phyloP scores from a whole-genome alignment of 1,140 invertebrate species.

The Drosophila baimaii region DNA sequence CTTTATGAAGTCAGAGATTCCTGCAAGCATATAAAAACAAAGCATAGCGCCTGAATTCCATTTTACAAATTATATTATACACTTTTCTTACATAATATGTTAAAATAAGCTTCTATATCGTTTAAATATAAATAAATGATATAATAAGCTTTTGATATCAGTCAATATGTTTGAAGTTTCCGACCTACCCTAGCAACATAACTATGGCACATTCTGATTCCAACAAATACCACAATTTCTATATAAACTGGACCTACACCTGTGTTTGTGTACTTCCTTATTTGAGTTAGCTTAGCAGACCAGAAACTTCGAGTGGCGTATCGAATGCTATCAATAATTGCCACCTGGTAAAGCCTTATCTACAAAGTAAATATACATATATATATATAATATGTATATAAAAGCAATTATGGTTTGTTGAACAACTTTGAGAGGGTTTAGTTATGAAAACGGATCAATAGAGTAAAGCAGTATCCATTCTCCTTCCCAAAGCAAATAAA shows the following conservation, averaged over 20 bases:
- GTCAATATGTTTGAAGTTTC: not conserved
- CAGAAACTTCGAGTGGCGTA: conserved; percentile 18
- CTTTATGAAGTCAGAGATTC: too few relatives aligned
- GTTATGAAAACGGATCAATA: not conserved
- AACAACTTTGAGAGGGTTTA: not conserved
- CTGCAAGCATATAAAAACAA: too few relatives aligned
- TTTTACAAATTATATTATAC: too few relatives aligned
- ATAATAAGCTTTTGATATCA: not conserved
- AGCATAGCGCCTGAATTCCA: too few relatives aligned
- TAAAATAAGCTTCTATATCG: too few relatives aligned
- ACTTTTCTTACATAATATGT: too few relatives aligned
- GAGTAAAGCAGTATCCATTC: not conserved
- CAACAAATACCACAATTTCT: not conserved
- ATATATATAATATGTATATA: not conserved
- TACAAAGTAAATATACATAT: not conserved
- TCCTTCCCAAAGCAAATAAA: not conserved
- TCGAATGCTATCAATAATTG: conserved; percentile 28
- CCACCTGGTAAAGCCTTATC: conserved; percentile 27
- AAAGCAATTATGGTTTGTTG: too few relatives aligned
- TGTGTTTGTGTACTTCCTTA: not conserved
- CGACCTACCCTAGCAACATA: not conserved
- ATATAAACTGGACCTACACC: not conserved
- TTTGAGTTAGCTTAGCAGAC: conserved; percentile 7
- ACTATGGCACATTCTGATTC: not conserved
- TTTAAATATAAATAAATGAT: not conserved